Conservation (phyloP, 2,113 vertebrate species). For the Poicephalus gulielmi region DNA sequence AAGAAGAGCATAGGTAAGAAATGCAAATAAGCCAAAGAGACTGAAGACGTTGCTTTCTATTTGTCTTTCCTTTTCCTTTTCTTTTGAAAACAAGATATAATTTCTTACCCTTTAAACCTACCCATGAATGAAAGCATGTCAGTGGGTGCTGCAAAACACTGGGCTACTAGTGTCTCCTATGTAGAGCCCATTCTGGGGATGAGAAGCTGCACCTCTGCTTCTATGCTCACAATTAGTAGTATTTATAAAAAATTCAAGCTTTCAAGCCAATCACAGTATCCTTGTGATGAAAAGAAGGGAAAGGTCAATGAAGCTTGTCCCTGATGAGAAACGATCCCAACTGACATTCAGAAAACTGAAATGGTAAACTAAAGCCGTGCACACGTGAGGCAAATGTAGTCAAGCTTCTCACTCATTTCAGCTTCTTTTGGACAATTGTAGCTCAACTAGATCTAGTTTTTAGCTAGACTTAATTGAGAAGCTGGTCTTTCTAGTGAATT, state of each 20-base stretch:
- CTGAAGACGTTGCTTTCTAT: constrained; percentile 6
- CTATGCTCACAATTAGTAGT: constrained; percentile 1
- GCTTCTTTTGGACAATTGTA: not conserved
- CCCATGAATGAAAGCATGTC: not conserved
- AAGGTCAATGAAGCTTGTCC: not conserved
- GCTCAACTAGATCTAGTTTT: not conserved
- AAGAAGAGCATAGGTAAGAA: constrained; percentile 22
- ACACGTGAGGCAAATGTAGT: not conserved
- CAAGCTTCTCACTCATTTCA: constrained; percentile 14
- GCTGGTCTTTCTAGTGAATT: constrained; percentile 57
- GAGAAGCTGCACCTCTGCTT: not conserved
- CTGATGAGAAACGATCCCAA: not conserved
- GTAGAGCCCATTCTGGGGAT: not conserved
- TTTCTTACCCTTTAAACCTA: constrained; percentile 35
- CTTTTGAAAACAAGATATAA: not conserved
- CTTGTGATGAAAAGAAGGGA: constrained; percentile 7
- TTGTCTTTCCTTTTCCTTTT: not conserved
- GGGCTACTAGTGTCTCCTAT: not conserved
- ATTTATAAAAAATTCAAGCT: not conserved
- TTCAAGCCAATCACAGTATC: not conserved
- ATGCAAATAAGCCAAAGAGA: constrained; percentile 27
- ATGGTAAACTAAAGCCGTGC: not conserved
- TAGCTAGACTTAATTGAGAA: constrained; percentile 46
- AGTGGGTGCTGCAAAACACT: not conserved
- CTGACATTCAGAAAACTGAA: not conserved